Base-by-base conservation (phyloP, 2,797 vertebrate species). In the Parauchenoglanis ngamensis region DNA sequence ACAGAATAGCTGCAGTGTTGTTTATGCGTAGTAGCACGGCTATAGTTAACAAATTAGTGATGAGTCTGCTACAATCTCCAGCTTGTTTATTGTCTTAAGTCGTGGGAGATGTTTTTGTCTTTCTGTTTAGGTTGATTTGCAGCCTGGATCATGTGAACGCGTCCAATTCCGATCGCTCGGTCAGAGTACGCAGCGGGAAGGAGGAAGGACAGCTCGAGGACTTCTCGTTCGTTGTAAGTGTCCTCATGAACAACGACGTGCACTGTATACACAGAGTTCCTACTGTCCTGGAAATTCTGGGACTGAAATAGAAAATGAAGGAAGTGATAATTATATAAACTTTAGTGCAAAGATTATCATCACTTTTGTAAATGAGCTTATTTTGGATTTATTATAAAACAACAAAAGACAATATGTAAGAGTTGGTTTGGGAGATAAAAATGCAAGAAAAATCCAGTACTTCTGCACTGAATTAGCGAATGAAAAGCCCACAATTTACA, bases 221-320 rank as follows among this genome's bases (percentile, higher is more conserved):
- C 23, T 99, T 99, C 93, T 96, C 96, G 0, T 98, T 97, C 0
- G 97, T 98, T 96, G 98, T 99, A 95, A 97, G 97, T 88, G 70
- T 70, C 56, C 1, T 59, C 28, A 46, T 0, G 12, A 13, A 73
- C 70, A 8, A 6, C 3, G 46, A 1, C 11, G 44, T 52, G 25
- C 12, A 52, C 23, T 40, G 68, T 19, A 21, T 40, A 8, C 7
- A 40, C 8, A 12, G 21, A 1, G 7, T 77, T 54, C 49, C 75
- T 2, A 35, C 54, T 21, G 23, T 61, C 56, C 31, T 44, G 78
- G n/a, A 44, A 13, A 15, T 61, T 8, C 35, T 65, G 40, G 59
- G 4, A 46, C 19, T 4, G 15, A 40, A n/a, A 56, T 5, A 28
- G 17, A 6, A 56, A 78, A 57, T 19, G n/a, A 56, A 23, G 57